Evolutionary conservation across 2,797 vertebrate species (phyloP), one percentile per base, ranked within the genome.

Genomic region (Micropoecilia bifurca): DNA sequence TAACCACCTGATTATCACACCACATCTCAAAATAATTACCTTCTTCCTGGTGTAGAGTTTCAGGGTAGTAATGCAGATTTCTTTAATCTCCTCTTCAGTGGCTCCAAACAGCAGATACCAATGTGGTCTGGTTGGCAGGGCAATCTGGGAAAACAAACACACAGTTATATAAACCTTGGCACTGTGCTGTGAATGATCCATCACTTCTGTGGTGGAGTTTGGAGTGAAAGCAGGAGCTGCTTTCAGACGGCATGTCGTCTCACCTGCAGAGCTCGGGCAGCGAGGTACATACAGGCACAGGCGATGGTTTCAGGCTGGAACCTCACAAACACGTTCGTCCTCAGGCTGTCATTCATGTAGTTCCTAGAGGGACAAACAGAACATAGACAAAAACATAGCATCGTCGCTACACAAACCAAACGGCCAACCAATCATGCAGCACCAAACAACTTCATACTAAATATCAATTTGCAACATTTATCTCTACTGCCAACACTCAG

Each of bases 291-390:
- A 91, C 98, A 99, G 91, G 99, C 99, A 91, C 98, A 99, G 0
- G 99, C 99, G 71, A 99, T 98, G 0, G 98, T 99, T 94, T 99
- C 99, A 1, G 97, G 97, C 93, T 99, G 97, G 93, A 99, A 99
- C 89, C 97, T 96, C 92, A 99, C 99, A 88, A 99, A 99, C 83
- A 99, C 98, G n/a, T 98, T 99, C 14, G 98, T 99, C 91, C 98
- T 95, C 85, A 99, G 96, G 88, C 95, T 97, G 93, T 99, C 99
- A 13, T 99, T 99, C 98, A 99, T 99, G 92, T 99, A 99, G 95
- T 99, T 99, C 99, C 99, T 99, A 85, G 76, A 63, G 73, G 80
- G 79, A 85, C 84, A 95, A 85, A 90, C 77, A 79, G 4, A 82
- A 74, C 16, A 92, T 53, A 75, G 83, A 93, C 79, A 90, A 87